phyloP scores from a whole-genome alignment of 2,113 vertebrate genomes.

The Oreochromis tanganicae region DNA sequence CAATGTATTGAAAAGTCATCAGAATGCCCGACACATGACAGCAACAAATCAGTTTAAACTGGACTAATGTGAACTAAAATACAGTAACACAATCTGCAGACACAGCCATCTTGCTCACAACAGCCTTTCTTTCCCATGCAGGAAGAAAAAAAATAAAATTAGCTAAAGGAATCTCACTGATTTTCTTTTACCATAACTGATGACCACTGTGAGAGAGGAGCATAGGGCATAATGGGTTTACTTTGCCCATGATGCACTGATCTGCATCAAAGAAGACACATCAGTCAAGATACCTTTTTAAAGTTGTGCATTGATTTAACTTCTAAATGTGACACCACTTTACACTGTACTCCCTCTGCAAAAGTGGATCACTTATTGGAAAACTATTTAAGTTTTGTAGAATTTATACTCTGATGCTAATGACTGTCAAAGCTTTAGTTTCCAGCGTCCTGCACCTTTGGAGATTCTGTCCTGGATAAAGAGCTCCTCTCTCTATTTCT shows the following conservation, averaged over 20 bases:
- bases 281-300: not conserved
- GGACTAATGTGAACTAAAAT: not conserved
- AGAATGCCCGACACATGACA: not conserved
- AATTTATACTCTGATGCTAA: not conserved
- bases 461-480: constrained; percentile 35
- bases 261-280: not conserved
- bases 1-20: not conserved
- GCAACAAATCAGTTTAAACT: not conserved
- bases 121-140: not conserved
- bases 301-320: not conserved
- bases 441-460: not conserved
- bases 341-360: not conserved
- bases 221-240: not conserved
- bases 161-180: not conserved
- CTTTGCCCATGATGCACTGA: not conserved
- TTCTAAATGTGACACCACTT: not conserved
- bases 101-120: not conserved
- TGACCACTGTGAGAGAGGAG: not conserved
- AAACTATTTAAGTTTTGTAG: not conserved
- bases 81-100: not conserved
- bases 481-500: constrained; percentile 26
- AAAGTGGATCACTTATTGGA: not conserved
- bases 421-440: not conserved
- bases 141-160: not conserved
- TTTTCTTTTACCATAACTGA: not conserved